Base-by-base conservation (phyloP, 2,888 invertebrate genomes). In the Sericinus montela region DNA sequence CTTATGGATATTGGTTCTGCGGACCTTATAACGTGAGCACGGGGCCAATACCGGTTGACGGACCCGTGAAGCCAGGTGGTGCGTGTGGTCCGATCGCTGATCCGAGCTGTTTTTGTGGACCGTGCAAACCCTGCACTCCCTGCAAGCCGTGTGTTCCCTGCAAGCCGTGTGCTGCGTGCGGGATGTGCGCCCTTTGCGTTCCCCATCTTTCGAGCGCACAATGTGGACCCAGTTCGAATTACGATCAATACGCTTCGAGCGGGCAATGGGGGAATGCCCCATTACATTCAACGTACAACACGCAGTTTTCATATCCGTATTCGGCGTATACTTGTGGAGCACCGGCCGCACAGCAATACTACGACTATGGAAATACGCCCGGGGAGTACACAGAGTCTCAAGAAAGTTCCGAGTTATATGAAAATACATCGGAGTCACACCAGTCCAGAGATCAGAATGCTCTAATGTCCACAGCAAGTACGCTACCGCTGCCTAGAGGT, bases 1-100 rank as follows among this genome's bases (percentile, higher is more conserved):
- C 83, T 0, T 83, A 84, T 39, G 83, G 82, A 1, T 72, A 66
- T 40, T 84, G 83, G 83, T 81, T 80, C 56, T 81, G 83, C 37
- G 83, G 83, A 1, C 83, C 83, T 0, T 83, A 83, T 52, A 78
- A 83, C 50, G 75, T 81, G 0, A 16, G 60, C 0, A 60, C 57
- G 23, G 56, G 59, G 0, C 51, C 59, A 1, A 52, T 55, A 28
- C 62, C 62, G 1, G 56, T 57, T 39, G 42, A 54, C 3, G 64
- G 63, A 0, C 62, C 62, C 0, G 55, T 60, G 1, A 55, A 45
- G 6, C 52, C 63, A 0, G 59, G 60, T 7, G 61, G 60, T 1
- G 51, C 58, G 0, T 57, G 59, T 39, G 64, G 61, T 1, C 60
- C 59, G 1, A 25, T 43, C 9, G 51, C 55, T 0, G 40, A 51